These are phyloP conservation scores for Lepus oiostolus DNA, from an alignment of 2,797 vertebrate species.

Conservation along the genomic window DNA sequence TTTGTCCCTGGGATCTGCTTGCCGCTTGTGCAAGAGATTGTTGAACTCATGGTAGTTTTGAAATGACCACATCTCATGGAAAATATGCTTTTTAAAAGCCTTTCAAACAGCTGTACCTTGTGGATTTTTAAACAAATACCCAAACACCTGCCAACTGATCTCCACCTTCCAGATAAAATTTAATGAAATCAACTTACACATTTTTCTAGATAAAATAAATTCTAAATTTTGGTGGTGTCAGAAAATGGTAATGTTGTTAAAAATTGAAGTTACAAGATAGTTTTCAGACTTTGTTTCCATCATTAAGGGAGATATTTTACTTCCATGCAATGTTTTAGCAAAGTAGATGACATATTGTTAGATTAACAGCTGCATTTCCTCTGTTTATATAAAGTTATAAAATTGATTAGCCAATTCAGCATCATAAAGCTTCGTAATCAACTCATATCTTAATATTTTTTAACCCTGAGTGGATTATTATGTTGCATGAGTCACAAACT, in stretches of 20 bases:
- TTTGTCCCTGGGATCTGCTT: not conserved
- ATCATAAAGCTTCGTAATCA: slow-evolving; percentile 68
- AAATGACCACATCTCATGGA: slow-evolving; percentile 6
- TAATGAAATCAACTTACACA: slow-evolving; percentile 25
- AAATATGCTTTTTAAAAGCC: not conserved
- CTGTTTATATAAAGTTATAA: slow-evolving; percentile 61
- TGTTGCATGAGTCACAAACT: slow-evolving; percentile 52
- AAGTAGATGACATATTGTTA: slow-evolving; percentile 21
- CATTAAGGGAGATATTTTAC: slow-evolving; percentile 14
- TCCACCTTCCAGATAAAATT: not conserved
- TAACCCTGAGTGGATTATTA: slow-evolving; percentile 19
- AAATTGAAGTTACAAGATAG: slow-evolving; percentile 57
- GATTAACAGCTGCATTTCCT: slow-evolving; percentile 34
- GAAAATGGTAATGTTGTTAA: slow-evolving; percentile 7
- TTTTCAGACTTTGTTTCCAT: not conserved
- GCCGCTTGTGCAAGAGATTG: not conserved
- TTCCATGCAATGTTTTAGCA: slow-evolving; percentile 54
- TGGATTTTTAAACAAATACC: not conserved
- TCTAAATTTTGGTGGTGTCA: slow-evolving; percentile 19
- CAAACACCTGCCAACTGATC: not conserved
- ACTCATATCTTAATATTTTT: slow-evolving; percentile 56
- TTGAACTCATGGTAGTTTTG: not conserved
- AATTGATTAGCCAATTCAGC: slow-evolving; percentile 59
- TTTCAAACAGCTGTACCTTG: not conserved
- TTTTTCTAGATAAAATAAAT: slow-evolving; percentile 39